phyloP scores from a whole-genome alignment of 2,113 vertebrate species.

The Nipponia nippon region DNA sequence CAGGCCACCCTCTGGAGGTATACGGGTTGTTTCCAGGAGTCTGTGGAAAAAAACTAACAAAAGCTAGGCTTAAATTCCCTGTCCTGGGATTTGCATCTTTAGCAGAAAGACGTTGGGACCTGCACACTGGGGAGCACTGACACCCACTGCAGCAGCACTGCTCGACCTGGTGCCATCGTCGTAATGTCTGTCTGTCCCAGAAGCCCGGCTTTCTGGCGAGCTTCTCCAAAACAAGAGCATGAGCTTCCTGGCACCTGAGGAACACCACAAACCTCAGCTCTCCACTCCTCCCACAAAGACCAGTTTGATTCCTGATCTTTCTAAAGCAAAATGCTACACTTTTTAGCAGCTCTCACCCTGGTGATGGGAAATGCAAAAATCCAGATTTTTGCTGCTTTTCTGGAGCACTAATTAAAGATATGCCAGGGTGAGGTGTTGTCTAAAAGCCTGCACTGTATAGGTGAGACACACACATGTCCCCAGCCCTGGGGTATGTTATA shows the following conservation, averaged over 20 bases:
- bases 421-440: neutral
- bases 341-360: neutral
- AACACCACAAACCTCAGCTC: neutral
- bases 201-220: neutral
- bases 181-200: fast-evolving
- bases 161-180: fast-evolving
- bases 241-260: neutral
- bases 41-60: neutral
- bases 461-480: neutral
- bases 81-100: neutral
- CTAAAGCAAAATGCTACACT: neutral
- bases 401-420: neutral
- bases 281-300: neutral
- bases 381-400: neutral
- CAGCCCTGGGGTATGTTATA: neutral
- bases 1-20: neutral
- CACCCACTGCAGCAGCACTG: neutral
- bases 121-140: neutral
- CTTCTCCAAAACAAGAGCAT: neutral
- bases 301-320: neutral
- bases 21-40: neutral
- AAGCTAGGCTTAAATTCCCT: neutral
- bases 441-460: neutral
- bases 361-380: neutral
- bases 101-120: neutral